phyloP scores from a whole-genome alignment of 2,797 vertebrate species.

The Lindbergichthys nudifrons region DNA sequence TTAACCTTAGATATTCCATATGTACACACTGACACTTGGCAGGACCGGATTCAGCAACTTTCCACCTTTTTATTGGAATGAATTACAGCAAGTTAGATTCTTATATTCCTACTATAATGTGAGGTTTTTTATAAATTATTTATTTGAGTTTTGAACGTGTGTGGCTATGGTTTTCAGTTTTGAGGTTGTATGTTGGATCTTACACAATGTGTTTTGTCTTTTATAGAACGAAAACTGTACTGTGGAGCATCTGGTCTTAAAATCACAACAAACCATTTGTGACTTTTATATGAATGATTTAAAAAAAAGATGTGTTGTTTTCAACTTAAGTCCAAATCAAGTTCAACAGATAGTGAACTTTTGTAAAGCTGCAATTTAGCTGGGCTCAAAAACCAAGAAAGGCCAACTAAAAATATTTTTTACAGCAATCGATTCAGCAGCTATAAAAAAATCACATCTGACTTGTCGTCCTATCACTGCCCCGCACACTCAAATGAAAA shows the following conservation, averaged over 20 bases:
- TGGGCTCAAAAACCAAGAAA: background rate
- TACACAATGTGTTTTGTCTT: background rate
- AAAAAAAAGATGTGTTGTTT: background rate
- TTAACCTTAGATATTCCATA: background rate
- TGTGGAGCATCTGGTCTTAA: background rate
- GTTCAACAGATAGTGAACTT: background rate
- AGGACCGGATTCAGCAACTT: background rate
- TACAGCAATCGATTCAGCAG: background rate
- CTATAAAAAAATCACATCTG: constrained; percentile 4
- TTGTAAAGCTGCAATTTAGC: background rate
- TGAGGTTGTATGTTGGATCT: background rate
- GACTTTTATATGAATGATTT: background rate
- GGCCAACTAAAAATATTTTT: background rate
- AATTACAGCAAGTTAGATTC: background rate
- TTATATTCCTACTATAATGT: background rate
- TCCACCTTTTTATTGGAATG: background rate
- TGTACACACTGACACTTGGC: background rate
- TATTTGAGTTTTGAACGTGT: background rate
- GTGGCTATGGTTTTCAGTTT: background rate
- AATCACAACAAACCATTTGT: background rate
- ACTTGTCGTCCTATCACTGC: background rate
- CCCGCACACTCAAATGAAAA: too few species aligned
- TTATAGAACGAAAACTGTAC: background rate
- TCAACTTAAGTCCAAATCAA: too few species aligned
- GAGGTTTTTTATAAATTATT: background rate